Evolutionary conservation across 2,113 vertebrate species (phyloP), one percentile per base, ranked within the genome.

Genomic region (Engraulis encrasicolus): DNA sequence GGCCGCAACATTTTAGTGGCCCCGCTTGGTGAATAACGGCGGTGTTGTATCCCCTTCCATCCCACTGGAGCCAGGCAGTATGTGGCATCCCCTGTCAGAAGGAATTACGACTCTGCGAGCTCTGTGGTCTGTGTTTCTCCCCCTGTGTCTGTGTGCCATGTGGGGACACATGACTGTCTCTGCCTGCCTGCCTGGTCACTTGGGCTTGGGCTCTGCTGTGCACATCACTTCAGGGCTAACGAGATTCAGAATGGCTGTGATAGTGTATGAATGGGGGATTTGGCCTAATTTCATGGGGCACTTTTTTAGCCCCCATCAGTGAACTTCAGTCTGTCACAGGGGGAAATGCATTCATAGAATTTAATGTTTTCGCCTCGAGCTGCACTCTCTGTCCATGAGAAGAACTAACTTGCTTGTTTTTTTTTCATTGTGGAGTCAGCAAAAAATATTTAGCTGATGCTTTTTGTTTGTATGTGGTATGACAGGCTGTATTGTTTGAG

Each of bases 261-360:
- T 74, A n/a, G n/a, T n/a, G n/a, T n/a, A 40, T 27, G 9, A 50
- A 58, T 83, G 27, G 37, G 19, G 17, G 71, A n/a, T n/a, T n/a
- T n/a, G 31, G 83, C 49, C 40, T n/a, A 45, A 45, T 45, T 45
- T 9, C n/a, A n/a, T 78, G n/a, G 34, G 37, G 20, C 66, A n/a
- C 66, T 74, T 74, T 34, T 74, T 34, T 27, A n/a, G n/a, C n/a
- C n/a, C 66, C 66, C 23, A 31, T 74, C 66, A 74, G 14, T 74
- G 66, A 74, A 74, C 66, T 74, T 74, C 31, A n/a, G 66, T 14
- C 14, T 14, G 66, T 15, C 34, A 34, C 17, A 9, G 36, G 36
- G 79, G 11, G 74, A 79, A 83, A 19, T 86, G 86, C 88, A 90
- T 89, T 88, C 85, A 89, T 78, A 85, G 48, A 66, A 12, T 89